phyloP scores from a whole-genome alignment of 2,797 vertebrate genomes.

The Chelidonichthys spinosus region DNA sequence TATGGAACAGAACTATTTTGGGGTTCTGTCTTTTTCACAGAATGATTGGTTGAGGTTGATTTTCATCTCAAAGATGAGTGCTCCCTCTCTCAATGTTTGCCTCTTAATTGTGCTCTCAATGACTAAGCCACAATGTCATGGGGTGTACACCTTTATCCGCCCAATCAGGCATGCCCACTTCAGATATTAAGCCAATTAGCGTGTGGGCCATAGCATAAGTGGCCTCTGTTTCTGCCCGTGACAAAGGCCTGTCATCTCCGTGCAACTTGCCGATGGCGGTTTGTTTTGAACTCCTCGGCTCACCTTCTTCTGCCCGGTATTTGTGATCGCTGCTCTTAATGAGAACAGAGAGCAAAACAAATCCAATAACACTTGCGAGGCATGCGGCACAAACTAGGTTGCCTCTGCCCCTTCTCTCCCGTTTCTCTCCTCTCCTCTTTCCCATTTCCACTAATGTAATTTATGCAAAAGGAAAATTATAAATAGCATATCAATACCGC shows the following conservation, averaged over 20 bases:
- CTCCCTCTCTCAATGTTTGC: constrained; percentile 15
- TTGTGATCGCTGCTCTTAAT: constrained; percentile 67
- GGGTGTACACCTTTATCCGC: constrained; percentile 56
- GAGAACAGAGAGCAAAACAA: constrained; percentile 56
- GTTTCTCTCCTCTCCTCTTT: constrained; percentile 52
- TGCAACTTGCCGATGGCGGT: constrained; percentile 42
- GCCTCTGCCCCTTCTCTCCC: constrained; percentile 60
- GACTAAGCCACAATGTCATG: constrained; percentile 55
- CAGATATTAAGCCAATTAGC: constrained; percentile 72
- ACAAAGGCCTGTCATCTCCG: constrained; percentile 39
- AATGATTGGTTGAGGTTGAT: constrained; percentile 14
- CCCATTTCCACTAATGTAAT: constrained; percentile 82
- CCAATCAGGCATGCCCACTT: constrained; percentile 72
- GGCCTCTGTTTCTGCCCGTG: constrained; percentile 32
- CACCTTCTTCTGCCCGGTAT: constrained; percentile 64
- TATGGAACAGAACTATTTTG: not conserved
- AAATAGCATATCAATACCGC: constrained; percentile 83
- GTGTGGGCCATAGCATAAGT: constrained; percentile 46
- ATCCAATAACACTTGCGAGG: constrained; percentile 58
- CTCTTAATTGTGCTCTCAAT: constrained; percentile 34
- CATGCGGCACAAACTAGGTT: constrained; percentile 72
- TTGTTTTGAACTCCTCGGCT: constrained; percentile 45
- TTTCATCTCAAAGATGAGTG: constrained; percentile 29
- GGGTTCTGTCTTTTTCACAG: not conserved
- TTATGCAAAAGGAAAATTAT: constrained; percentile 83